Conservation (phyloP, 2,888 invertebrate genomes). For the Automeris io region DNA sequence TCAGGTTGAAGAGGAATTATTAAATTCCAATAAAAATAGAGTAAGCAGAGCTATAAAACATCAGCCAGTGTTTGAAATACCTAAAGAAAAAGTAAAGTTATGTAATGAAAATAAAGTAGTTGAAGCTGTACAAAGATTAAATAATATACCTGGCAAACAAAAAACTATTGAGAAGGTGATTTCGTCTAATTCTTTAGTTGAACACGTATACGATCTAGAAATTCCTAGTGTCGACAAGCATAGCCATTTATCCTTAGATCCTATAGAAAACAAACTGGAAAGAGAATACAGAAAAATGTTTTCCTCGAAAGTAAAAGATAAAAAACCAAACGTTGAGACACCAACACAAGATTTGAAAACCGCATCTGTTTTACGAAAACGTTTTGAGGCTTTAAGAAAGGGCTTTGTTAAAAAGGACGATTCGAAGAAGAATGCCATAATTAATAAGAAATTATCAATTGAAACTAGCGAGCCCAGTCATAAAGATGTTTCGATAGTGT, state of each 20-base stretch:
- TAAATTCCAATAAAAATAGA: conserved; percentile 10
- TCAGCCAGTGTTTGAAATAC: conserved; percentile 8
- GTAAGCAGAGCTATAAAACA: conserved; percentile 6
- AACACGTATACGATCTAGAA: conserved; percentile 55
- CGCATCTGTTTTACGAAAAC: conserved; percentile 38
- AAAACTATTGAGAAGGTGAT: conserved; percentile 24
- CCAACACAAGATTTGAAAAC: conserved; percentile 35
- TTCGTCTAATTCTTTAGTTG: conserved; percentile 53
- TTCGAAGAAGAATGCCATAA: conserved; percentile 24
- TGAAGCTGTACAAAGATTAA: conserved; percentile 10
- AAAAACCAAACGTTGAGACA: conserved; percentile 26
- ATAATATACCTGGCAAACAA: conserved; percentile 13
- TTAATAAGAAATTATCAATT: conserved; percentile 23
- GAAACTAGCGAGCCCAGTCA: conserved; percentile 26
- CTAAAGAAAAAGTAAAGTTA: conserved; percentile 14
- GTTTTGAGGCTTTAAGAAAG: conserved; percentile 50
- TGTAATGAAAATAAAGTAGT: conserved; percentile 14
- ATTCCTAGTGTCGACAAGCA: conserved; percentile 34
- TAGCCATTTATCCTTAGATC: conserved; percentile 31
- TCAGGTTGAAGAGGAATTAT: conserved; percentile 27
- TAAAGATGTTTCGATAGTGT: conserved; percentile 51
- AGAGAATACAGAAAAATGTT: conserved; percentile 52
- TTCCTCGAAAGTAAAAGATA: conserved; percentile 29
- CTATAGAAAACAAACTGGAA: conserved; percentile 55
- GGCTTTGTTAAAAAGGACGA: conserved; percentile 41